These are phyloP conservation scores for Mus minutoides DNA, from an alignment of 2,797 vertebrate species.

Conservation along the genomic window DNA sequence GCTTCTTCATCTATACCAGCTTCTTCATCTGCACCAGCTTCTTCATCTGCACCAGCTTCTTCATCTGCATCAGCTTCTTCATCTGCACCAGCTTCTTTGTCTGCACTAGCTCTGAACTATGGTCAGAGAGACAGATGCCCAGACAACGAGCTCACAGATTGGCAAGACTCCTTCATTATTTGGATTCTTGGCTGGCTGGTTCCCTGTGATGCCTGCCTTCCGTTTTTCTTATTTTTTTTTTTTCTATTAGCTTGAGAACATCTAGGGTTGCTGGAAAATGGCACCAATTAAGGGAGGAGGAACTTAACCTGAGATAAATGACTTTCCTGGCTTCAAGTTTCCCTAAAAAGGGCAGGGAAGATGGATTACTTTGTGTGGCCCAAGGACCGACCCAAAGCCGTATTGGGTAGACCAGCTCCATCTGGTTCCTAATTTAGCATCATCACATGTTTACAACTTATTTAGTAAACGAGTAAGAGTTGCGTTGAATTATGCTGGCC, in stretches of 20 bases:
- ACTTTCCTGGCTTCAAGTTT: not conserved
- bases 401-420: not conserved
- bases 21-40: no score
- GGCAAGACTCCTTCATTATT: not conserved
- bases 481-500: not conserved
- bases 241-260: conserved; percentile 6
- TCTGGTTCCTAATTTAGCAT: conserved; percentile 46
- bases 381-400: not conserved
- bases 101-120: not conserved
- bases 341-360: not conserved
- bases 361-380: not conserved
- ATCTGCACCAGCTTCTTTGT: not conserved
- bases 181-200: not conserved
- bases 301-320: not conserved
- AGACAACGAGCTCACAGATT: not conserved
- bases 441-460: not conserved
- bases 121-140: not conserved
- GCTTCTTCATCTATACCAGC: not conserved
- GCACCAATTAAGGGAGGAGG: conserved; percentile 10
- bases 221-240: not conserved
- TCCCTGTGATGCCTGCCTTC: not conserved
- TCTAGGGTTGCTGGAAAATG: conserved; percentile 34
- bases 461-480: not conserved
- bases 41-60: no score
- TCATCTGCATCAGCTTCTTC: not conserved